Evolutionary conservation across 2,113 vertebrate species (phyloP).

Genomic region (Xenotilapia leptura): DNA sequence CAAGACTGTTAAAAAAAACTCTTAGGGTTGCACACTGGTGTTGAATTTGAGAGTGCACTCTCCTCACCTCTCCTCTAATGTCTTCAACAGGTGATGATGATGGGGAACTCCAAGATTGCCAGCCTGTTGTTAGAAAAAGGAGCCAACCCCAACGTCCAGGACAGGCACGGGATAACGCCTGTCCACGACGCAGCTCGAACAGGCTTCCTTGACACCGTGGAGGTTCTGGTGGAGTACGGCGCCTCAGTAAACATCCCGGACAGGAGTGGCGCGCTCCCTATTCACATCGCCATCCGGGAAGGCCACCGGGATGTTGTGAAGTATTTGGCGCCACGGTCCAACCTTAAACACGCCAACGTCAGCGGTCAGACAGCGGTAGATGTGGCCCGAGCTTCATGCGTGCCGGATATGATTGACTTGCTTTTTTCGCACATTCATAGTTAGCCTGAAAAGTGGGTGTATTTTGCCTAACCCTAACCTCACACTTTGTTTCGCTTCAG

Average conservation of each 20-base stretch:
- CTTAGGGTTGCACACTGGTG: not conserved
- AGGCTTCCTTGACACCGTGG: constrained; percentile 83
- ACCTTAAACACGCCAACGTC: constrained; percentile 74
- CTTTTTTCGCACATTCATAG: constrained; percentile 54
- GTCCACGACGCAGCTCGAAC: constrained; percentile 83
- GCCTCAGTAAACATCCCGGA: constrained; percentile 79
- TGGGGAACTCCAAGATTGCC: constrained; percentile 78
- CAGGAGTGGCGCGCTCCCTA: constrained; percentile 73
- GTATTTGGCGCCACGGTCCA: constrained; percentile 75
- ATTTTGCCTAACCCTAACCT: not conserved
- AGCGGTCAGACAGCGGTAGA: constrained; percentile 76
- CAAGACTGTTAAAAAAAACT: not conserved
- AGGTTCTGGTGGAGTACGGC: constrained; percentile 76
- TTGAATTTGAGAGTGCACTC: not conserved
- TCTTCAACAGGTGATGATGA: constrained; percentile 84
- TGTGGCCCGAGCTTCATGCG: constrained; percentile 63
- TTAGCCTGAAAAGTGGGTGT: constrained; percentile 11
- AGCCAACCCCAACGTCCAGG: constrained; percentile 82
- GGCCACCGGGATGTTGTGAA: constrained; percentile 75
- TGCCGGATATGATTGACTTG: constrained; percentile 63
- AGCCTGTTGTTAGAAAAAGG: constrained; percentile 81
- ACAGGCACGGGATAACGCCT: constrained; percentile 74
- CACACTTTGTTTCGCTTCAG: constrained; percentile 2
- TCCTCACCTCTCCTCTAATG: not conserved
- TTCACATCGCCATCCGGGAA: constrained; percentile 79